phyloP scores from a whole-genome alignment of 2,797 vertebrate species.

The Gouania willdenowi region DNA sequence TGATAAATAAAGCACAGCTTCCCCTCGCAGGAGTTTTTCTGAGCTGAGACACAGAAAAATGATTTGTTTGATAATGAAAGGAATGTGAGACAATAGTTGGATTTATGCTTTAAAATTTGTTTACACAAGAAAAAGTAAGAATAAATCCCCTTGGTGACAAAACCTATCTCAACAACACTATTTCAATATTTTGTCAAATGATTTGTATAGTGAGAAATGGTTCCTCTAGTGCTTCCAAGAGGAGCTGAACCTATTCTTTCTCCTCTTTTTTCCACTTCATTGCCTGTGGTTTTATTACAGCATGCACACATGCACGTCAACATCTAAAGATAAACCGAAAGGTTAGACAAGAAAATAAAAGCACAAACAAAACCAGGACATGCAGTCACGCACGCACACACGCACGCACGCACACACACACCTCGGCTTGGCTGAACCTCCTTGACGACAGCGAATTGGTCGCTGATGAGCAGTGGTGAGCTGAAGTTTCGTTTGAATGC shows the following conservation, averaged over 20 bases:
- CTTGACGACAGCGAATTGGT: conserved; percentile 74
- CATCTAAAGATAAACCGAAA: conserved; percentile 31
- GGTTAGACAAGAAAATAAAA: conserved; percentile 34
- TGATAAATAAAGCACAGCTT: neutral
- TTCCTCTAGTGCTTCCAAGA: conserved; percentile 45
- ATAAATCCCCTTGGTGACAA: too few relatives aligned
- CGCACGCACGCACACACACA: conserved; percentile 34
- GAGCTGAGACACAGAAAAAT: neutral
- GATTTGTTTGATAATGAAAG: too few relatives aligned
- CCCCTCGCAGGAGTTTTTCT: conserved; percentile 3
- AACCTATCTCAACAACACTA: too few relatives aligned
- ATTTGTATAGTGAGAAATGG: too few relatives aligned
- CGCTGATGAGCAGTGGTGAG: conserved; percentile 84
- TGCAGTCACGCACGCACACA: conserved; percentile 5
- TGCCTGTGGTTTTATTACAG: conserved; percentile 42
- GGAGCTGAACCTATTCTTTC: conserved; percentile 55
- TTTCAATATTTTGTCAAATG: too few relatives aligned
- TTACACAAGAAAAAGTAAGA: too few relatives aligned
- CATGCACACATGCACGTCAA: conserved; percentile 25
- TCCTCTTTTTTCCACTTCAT: conserved; percentile 51
- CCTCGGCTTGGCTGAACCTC: conserved; percentile 79
- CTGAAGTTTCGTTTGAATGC: conserved; percentile 92
- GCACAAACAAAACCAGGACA: conserved; percentile 2
- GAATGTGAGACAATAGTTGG: too few relatives aligned
- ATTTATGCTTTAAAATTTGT: too few relatives aligned